Conservation (phyloP, 2,797 vertebrate species). For the Chiroxiphia lanceolata region DNA sequence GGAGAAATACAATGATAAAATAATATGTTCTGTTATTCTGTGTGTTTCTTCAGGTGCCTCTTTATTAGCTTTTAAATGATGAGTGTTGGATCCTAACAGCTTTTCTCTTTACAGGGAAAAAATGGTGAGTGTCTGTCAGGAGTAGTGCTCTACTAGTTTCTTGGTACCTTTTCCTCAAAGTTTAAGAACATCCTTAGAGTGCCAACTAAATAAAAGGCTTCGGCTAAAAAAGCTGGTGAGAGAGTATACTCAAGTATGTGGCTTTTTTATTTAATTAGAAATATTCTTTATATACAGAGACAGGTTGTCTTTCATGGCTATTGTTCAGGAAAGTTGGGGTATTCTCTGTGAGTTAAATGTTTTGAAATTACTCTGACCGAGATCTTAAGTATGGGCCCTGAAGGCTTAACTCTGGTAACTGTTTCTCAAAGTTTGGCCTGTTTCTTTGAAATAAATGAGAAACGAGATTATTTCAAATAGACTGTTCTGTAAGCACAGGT, state of each 20-base stretch:
- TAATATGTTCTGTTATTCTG: neutral
- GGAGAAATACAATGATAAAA: constrained; percentile 8
- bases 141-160: neutral
- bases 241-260: neutral
- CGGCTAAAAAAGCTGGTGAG: neutral
- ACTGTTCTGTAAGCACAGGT: neutral
- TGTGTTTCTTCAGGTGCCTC: neutral
- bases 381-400: neutral
- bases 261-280: neutral
- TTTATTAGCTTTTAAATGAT: neutral
- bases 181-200: neutral
- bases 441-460: neutral
- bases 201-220: neutral
- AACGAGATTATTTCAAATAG: constrained; percentile 15
- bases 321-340: neutral
- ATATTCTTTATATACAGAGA: neutral
- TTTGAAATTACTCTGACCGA: neutral
- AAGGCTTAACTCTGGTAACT: neutral
- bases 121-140: neutral
- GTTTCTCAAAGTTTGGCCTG: neutral
- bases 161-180: neutral
- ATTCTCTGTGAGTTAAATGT: neutral
- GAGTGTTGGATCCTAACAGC: neutral
- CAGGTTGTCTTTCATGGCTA: neutral
- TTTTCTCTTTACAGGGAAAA: neutral